Evolutionary conservation across 2,113 vertebrate species (phyloP), one percentile per base, ranked within the genome.

Genomic region (Lepisosteus osseus): DNA sequence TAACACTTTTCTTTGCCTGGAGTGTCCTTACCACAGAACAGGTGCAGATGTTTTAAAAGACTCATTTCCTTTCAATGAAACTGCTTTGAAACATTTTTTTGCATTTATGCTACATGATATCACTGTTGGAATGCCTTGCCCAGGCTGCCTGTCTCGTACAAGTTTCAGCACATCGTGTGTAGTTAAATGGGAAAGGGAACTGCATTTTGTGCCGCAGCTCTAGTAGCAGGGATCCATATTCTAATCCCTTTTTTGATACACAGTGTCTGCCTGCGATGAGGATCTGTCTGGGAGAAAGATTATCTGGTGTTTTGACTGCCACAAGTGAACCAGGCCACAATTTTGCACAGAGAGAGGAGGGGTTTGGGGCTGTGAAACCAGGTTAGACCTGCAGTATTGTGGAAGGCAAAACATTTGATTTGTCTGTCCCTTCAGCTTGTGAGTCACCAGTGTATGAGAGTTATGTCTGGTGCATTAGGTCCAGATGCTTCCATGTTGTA

Each of bases 211-310:
- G 29, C 29, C 2, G 1, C 29, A 9, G 47, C 9, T 51, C 9
- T 9, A 51, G 47, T 51, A 9, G 5, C 1, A 9, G 2, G 9
- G 47, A 9, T 51, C 47, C 9, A 9, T 51, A 51, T 9, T 51
- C 9, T 5, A 5, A 51, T 51, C 47, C 47, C 9, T 80, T 51
- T 72, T 70, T 68, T 40, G 14, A 42, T 15, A 57, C 61, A 72
- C 72, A 68, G 57, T 56, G 42, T n/a, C 71, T 74, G 64, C 74
- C 66, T 74, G 41, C 63, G 69, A 73, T 74, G 69, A 77, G 76
- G 83, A 73, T 80, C 71, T 79, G n/a, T 65, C 61, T 59, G 74
- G 68, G 73, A 79, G 83, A 76, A 76, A 79, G 80, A 83, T 81
- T 13, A 79, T 74, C 12, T 43, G 73, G 57, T 73, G 74, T 79